Conservation (phyloP, 2,113 vertebrate species). For the Nycticebus coucang region DNA sequence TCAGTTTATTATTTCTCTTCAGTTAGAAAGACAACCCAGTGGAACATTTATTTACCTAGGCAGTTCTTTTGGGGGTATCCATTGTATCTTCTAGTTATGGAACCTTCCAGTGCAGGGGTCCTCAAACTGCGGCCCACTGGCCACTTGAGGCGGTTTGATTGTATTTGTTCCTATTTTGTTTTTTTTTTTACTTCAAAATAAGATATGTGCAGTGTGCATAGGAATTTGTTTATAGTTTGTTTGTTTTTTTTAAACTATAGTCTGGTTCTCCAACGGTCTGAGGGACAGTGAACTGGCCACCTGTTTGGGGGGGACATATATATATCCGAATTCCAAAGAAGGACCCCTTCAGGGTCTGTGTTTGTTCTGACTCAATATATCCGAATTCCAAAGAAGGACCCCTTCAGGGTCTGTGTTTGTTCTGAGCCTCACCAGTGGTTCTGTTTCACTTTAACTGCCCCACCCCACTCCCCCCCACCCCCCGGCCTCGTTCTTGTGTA, state of each 20-base stretch:
- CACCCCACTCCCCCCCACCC: not conserved
- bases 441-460: not conserved
- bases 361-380: not conserved
- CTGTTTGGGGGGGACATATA: no score
- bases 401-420: not conserved
- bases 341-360: no score
- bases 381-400: fast-evolving
- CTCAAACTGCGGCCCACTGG: no score
- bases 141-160: no score
- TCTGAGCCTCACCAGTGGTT: not conserved
- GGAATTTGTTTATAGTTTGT: no score
- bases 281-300: no score
- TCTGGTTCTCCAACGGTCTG: no score
- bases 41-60: not conserved
- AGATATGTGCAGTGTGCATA: no score
- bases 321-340: no score
- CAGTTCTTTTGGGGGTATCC: not conserved
- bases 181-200: no score
- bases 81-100: not conserved
- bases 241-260: no score
- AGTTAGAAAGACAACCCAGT: not conserved
- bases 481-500: not conserved
- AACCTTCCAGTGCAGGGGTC: not conserved
- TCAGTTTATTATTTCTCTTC: not conserved
- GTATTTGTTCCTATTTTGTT: no score